phyloP scores from a whole-genome alignment of 2,797 vertebrate species.

The Prionace glauca region DNA sequence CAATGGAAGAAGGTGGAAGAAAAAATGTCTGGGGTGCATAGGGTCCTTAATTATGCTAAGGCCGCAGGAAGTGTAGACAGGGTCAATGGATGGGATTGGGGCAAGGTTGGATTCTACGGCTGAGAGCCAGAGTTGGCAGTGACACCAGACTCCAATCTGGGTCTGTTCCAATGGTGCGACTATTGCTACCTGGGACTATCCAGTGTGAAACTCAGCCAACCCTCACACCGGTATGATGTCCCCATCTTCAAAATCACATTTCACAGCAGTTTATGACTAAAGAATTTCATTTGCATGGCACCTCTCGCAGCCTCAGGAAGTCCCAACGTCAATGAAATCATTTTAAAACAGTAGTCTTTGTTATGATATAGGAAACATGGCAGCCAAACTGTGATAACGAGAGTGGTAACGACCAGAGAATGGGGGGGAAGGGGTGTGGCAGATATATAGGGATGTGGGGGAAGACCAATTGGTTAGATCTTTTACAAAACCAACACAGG shows the following conservation, averaged over 20 bases:
- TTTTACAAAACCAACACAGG: not conserved
- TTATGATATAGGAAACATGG: not conserved
- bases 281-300: not conserved
- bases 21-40: no score
- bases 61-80: no score
- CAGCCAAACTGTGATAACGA: not conserved
- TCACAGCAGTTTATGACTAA: not conserved
- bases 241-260: not conserved
- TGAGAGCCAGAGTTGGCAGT: not conserved
- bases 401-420: not conserved
- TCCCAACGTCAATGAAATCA: no score
- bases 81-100: no score
- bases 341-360: not conserved
- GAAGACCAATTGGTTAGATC: not conserved
- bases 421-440: no score
- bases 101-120: no score
- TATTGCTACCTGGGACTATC: no score
- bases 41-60: no score
- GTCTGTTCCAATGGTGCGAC: not conserved
- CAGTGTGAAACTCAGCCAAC: not conserved
- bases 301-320: no score
- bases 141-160: not conserved
- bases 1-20: no score
- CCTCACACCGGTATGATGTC: no score
- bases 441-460: not conserved